Percentiles rank a stretch among this genome's conserved stretches.
Evolutionary conservation across 1,140 invertebrate species (phyloP).

Genomic region (Formica selysi): DNA sequence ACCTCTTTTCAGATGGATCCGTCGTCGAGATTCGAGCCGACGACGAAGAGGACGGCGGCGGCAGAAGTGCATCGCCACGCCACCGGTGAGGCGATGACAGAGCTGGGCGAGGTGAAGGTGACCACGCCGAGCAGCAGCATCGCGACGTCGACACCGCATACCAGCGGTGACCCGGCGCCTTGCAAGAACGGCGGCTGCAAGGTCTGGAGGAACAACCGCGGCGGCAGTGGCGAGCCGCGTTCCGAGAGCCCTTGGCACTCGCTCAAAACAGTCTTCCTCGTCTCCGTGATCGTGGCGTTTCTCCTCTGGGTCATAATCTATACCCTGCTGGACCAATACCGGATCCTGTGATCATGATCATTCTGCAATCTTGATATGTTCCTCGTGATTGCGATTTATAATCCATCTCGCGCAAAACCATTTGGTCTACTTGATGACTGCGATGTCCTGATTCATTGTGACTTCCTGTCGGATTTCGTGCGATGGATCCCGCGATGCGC

Average conservation of each 20-base stretch:
- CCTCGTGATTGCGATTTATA: neutral
- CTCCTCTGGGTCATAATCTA: constrained; percentile 86
- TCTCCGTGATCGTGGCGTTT: constrained; percentile 83
- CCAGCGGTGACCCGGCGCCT: constrained; percentile 29
- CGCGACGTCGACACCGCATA: constrained; percentile 53
- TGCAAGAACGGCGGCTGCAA: constrained; percentile 76
- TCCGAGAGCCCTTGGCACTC: constrained; percentile 86
- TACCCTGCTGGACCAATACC: constrained; percentile 81
- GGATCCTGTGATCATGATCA: constrained; percentile 70
- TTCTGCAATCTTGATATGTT: neutral
- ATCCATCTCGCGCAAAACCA: neutral
- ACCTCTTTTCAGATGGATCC: constrained; percentile 78
- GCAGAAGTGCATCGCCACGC: neutral
- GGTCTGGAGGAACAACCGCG: neutral
- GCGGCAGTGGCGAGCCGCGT: constrained; percentile 30
- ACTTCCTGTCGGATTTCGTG: neutral
- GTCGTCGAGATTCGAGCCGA: constrained; percentile 68
- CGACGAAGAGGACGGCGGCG: constrained; percentile 39
- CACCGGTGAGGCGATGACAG: constrained; percentile 68
- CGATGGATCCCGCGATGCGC: no score
- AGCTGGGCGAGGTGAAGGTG: constrained; percentile 76
- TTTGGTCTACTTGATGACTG: no score
- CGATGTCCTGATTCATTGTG: no score
- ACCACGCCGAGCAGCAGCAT: constrained; percentile 46
- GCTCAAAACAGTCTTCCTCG: constrained; percentile 85